Percentiles rank a stretch among this genome's conserved stretches.
These are phyloP conservation scores for Oscheius sp. DNA, from an alignment of 2,888 invertebrate species.

Conservation along the genomic window DNA sequence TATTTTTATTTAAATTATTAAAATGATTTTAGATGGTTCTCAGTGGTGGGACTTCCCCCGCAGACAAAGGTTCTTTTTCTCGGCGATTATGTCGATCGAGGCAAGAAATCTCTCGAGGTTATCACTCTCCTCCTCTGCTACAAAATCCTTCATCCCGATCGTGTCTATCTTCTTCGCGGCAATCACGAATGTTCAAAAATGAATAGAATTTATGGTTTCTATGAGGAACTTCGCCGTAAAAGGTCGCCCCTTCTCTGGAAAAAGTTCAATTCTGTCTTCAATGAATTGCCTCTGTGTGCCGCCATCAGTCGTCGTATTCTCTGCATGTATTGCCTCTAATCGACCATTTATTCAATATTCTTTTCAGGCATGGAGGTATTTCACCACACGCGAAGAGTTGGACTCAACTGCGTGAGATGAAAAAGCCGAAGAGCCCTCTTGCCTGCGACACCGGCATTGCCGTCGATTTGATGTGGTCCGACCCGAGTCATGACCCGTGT, in stretches of 20 bases:
- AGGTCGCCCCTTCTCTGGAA: slow-evolving; percentile 58
- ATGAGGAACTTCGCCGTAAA: slow-evolving; percentile 58
- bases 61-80: slow-evolving; percentile 58
- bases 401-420: slow-evolving; percentile 39
- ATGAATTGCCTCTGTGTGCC: slow-evolving; percentile 63
- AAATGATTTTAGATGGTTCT: slow-evolving; percentile 39
- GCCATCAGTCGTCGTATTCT: slow-evolving; percentile 54
- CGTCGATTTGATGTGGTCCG: slow-evolving; percentile 66
- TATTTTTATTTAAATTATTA: too few species aligned
- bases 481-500: slow-evolving; percentile 52
- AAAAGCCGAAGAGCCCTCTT: slow-evolving; percentile 56
- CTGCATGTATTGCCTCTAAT: slow-evolving; percentile 43
- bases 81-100: slow-evolving; percentile 69
- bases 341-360: too few species aligned
- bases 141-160: slow-evolving; percentile 56
- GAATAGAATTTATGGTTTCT: slow-evolving; percentile 46
- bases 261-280: slow-evolving; percentile 56
- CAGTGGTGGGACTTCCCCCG: slow-evolving; percentile 61
- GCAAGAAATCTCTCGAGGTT: slow-evolving; percentile 60
- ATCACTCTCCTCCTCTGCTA: slow-evolving; percentile 63
- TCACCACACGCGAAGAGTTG: slow-evolving; percentile 59
- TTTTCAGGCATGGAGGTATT: slow-evolving; percentile 64
- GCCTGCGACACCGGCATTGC: slow-evolving; percentile 59
- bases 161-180: slow-evolving; percentile 62
- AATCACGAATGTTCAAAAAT: slow-evolving; percentile 67